Evolutionary conservation across 2,113 vertebrate species (phyloP).

Genomic region (Gadus chalcogrammus): DNA sequence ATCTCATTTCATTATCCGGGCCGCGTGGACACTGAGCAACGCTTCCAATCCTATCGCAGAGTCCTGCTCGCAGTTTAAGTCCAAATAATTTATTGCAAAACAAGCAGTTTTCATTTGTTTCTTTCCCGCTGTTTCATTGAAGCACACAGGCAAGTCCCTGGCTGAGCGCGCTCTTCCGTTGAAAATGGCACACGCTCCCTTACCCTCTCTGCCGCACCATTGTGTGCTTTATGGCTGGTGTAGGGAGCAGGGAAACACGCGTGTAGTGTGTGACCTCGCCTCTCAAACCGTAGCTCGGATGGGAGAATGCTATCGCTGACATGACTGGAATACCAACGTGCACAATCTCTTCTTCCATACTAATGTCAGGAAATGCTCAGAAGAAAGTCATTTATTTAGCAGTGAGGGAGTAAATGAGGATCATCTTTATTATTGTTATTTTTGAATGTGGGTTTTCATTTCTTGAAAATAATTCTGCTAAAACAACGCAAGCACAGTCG

Average conservation of each 20-base stretch:
- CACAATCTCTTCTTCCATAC: too few relatives aligned
- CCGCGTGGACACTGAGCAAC: constrained; percentile 68
- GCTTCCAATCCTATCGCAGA: constrained; percentile 67
- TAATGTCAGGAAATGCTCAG: too few relatives aligned
- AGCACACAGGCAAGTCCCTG: constrained; percentile 72
- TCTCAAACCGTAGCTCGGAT: constrained; percentile 70
- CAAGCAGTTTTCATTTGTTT: constrained; percentile 55
- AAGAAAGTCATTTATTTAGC: too few relatives aligned
- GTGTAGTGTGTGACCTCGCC: constrained; percentile 77
- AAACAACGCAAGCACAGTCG: too few relatives aligned
- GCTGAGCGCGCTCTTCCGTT: constrained; percentile 72
- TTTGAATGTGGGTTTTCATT: too few relatives aligned
- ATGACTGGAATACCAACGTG: too few relatives aligned
- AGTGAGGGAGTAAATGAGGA: too few relatives aligned
- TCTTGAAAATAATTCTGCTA: too few relatives aligned
- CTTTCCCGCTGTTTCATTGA: constrained; percentile 63
- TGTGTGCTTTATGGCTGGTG: constrained; percentile 80
- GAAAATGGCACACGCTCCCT: constrained; percentile 72
- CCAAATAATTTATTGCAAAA: constrained; percentile 76
- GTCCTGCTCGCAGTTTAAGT: constrained; percentile 72
- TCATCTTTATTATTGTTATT: too few relatives aligned
- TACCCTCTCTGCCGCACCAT: constrained; percentile 78
- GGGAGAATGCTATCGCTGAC: constrained; percentile 70
- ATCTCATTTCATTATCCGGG: constrained; percentile 70
- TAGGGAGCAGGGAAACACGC: constrained; percentile 66